Base-by-base conservation (phyloP, 2,113 vertebrate species). In the Harpagus bidentatus region DNA sequence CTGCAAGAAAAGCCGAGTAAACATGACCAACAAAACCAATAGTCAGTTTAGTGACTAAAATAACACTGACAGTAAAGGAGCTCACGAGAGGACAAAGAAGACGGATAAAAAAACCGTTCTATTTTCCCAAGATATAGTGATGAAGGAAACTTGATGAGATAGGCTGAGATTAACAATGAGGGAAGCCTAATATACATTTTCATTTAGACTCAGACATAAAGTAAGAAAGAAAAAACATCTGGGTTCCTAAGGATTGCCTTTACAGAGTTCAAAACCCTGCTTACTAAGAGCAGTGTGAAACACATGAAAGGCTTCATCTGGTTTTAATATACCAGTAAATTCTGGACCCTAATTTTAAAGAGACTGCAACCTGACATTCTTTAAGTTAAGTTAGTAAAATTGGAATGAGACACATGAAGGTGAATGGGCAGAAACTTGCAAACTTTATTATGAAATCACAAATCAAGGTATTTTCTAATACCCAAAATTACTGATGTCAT, bases 1-100 rank as follows among this genome's bases (percentile, higher is more conserved):
- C 99, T 99, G 97, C 92, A 96, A 95, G 56, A 94, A 73, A 97
- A 76, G 53, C 9, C 9, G 6, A 67, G 45, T 36, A 74, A 92
- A 59, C 18, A 36, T 2, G 8, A 94, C 18, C 20, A 82, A 50
- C 47, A 69, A 78, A 80, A 53, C 32, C 53, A 79, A 36, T 0
- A 73, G 10, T 28, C 18, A 72, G 17, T 48, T 86, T 20, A 47
- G 40, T 55, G 45, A 72, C 28, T n/a, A 53, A 55, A 84, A 13
- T 16, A 93, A 79, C 50, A 61, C 18, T 50, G 47, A 66, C 11
- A 86, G 63, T 16, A 32, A 70, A 82, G 25, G 22, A 43, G 50
- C 10, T 67, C 11, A 9, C 9, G 21, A n/a, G 13, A 79, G 18
- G 26, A 73, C 2, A 17, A 58, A 85, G 32, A 83, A 9, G 4